Percentiles rank a stretch among this genome's conserved stretches.
These are phyloP conservation scores for Thera britannica DNA, from an alignment of 2,888 invertebrate genomes.

Conservation along the genomic window DNA sequence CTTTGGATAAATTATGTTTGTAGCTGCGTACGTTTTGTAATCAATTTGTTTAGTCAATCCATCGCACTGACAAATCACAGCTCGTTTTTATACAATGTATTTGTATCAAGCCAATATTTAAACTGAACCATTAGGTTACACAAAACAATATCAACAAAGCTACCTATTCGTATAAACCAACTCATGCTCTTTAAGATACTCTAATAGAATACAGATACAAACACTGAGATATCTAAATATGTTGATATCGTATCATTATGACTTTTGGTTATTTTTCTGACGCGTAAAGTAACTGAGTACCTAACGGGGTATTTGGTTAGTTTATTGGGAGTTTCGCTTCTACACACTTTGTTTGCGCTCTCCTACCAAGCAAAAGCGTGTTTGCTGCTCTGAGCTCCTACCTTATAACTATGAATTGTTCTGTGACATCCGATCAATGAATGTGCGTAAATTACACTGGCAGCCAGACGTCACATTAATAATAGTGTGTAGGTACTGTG, in stretches of 20 bases:
- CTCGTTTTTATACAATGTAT: constrained; percentile 65
- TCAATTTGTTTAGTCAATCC: constrained; percentile 16
- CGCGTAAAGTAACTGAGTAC: too few species aligned
- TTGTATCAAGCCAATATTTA: constrained; percentile 57
- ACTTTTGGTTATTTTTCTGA: too few species aligned
- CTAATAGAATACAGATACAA: too few species aligned
- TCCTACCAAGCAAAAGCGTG: not conserved
- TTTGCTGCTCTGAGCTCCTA: too few species aligned
- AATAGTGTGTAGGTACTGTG: too few species aligned
- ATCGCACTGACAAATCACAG: constrained; percentile 63
- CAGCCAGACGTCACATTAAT: constrained; percentile 16
- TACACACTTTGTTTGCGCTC: not conserved
- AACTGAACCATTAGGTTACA: too few species aligned
- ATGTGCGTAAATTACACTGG: constrained; percentile 29
- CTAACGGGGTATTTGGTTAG: not conserved
- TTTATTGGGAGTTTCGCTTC: not conserved
- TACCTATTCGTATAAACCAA: too few species aligned
- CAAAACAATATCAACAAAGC: too few species aligned
- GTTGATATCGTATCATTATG: too few species aligned
- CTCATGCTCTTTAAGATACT: too few species aligned
- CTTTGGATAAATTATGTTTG: constrained; percentile 1
- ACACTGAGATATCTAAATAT: too few species aligned
- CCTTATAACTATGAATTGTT: constrained; percentile 1
- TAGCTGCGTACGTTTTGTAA: constrained; percentile 6
- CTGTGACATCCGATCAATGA: constrained; percentile 15